Percentiles rank a stretch among this genome's conserved stretches.
phyloP scores from a whole-genome alignment of 2,797 vertebrate species.

The Chelidonichthys spinosus region DNA sequence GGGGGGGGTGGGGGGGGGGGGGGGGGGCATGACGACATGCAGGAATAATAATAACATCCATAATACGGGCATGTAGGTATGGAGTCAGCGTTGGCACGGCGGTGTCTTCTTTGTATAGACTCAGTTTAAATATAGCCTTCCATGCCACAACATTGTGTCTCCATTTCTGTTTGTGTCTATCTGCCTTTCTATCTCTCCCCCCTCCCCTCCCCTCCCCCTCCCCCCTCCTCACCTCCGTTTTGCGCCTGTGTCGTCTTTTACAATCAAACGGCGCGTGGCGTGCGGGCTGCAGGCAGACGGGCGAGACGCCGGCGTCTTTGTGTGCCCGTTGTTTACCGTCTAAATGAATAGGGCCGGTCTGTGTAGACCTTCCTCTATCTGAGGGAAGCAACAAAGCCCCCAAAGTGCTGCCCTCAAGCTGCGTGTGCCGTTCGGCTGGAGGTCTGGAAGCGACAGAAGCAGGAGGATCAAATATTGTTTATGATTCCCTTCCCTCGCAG shows the following conservation, averaged over 20 bases:
- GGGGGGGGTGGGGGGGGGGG: constrained; percentile 75
- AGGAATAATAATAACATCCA: constrained; percentile 82
- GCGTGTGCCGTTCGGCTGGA: constrained; percentile 71
- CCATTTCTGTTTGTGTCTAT: constrained; percentile 56
- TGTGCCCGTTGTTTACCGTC: constrained; percentile 72
- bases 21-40: constrained; percentile 81
- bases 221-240: constrained; percentile 10
- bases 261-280: constrained; percentile 73
- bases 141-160: constrained; percentile 66
- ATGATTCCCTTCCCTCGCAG: constrained; percentile 66
- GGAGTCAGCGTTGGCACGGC: constrained; percentile 52
- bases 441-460: constrained; percentile 76
- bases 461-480: constrained; percentile 78
- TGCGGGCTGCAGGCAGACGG: constrained; percentile 73
- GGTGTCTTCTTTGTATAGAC: constrained; percentile 45
- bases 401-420: constrained; percentile 80
- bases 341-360: constrained; percentile 78
- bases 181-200: constrained; percentile 49
- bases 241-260: constrained; percentile 68
- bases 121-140: constrained; percentile 60
- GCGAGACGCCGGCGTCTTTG: constrained; percentile 73
- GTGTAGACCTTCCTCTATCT: constrained; percentile 71
- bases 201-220: constrained; percentile 27
- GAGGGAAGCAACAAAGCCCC: constrained; percentile 71
- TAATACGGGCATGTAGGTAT: constrained; percentile 74